Base-by-base conservation (phyloP, 2,797 vertebrate species). In the Argentina silus region DNA sequence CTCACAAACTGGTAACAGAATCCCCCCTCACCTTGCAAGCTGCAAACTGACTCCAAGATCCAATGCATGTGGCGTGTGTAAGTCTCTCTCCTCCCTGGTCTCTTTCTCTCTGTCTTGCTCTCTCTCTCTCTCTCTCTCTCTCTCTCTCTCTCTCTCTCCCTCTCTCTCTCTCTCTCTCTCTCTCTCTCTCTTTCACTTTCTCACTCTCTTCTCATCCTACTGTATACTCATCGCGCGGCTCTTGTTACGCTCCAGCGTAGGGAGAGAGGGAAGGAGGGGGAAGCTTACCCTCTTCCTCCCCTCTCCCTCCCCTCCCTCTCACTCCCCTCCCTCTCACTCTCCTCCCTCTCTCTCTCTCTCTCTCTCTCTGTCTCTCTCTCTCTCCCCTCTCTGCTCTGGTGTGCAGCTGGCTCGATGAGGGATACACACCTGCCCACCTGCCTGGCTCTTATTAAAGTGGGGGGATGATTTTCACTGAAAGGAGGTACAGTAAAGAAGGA, bases 1-100 rank as follows among this genome's bases (percentile, higher is more conserved):
- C 51, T 11, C 19, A 72, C 71, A 81, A 78, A 82, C 68, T 42
- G 69, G 59, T 67, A 78, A 81, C 68, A 83, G 55, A 72, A 75
- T 80, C 72, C 80, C 44, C 67, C 71, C 85, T 89, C 89, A 88
- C 86, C 93, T 94, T 83, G 70, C 69, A 76, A 81, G 82, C 83
- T 87, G 91, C 84, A 80, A 83, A 83, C 77, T 82, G 84, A 87
- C 81, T 92, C 89, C 86, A 88, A 93, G 90, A 84, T 91, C 90
- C 90, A 88, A 68, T 67, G 80, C 83, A 80, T 85, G 84, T 80
- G 78, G 80, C 84, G 87, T 86, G 82, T 65, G 77, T 81, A 83
- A 86, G 83, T 81, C 83, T 86, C 70, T 69, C 73, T 36, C 43
- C 79, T 86, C 81, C 81, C 51, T 68, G n/a, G n/a, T 15, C 7